Evolutionary conservation across 2,113 vertebrate genomes (phyloP).

Genomic region (Bufo bufo): DNA sequence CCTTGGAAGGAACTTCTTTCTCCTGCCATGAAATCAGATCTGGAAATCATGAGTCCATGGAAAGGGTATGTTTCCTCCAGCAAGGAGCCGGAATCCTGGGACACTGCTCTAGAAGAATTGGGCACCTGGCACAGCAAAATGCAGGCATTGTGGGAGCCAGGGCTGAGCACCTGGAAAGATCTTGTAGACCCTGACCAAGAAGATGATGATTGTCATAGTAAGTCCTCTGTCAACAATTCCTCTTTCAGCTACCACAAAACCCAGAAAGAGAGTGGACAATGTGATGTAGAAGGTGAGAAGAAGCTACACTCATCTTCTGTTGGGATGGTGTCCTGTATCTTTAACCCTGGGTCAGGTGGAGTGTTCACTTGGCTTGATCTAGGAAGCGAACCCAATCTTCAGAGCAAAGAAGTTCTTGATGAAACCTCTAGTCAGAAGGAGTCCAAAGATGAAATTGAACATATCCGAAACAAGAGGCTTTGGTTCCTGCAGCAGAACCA

Average conservation of each 20-base stretch:
- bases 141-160: conserved; percentile 17
- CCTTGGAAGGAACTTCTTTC: neutral
- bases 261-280: neutral
- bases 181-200: neutral
- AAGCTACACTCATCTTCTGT: neutral
- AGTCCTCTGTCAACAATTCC: neutral
- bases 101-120: neutral
- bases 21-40: neutral
- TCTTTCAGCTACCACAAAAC: neutral
- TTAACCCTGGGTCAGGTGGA: neutral
- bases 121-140: neutral
- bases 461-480: conserved; percentile 67
- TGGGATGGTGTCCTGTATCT: conserved; percentile 26
- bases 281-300: neutral
- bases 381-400: neutral
- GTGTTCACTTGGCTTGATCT: neutral
- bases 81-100: neutral
- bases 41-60: neutral
- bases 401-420: neutral
- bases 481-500: conserved; percentile 67
- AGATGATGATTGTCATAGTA: neutral
- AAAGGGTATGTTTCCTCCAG: neutral
- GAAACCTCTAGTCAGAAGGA: conserved; percentile 55
- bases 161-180: conserved; percentile 19
- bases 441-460: conserved; percentile 62